A percentile compares a stretch with the other conserved stretches of the same genome.
Evolutionary conservation across 2,113 vertebrate genomes (phyloP).

Genomic region (Amblyornis subalaris): DNA sequence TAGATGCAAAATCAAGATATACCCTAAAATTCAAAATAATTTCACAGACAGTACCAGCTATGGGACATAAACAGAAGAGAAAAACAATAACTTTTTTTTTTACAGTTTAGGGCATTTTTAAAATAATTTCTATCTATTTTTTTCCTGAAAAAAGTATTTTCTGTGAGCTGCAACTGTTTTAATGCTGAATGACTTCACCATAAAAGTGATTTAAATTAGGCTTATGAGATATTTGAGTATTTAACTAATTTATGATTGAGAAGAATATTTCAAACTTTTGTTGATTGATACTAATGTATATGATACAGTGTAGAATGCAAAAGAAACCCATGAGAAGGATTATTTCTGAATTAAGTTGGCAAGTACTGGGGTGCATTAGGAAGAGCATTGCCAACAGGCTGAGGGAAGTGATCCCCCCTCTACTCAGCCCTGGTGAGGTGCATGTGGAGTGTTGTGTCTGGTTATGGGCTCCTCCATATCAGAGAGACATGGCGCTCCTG

Average conservation of each 20-base stretch:
- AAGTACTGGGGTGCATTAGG: not conserved
- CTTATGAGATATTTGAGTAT: not conserved
- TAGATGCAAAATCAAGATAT: not conserved
- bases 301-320: not conserved
- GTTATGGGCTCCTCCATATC: not conserved
- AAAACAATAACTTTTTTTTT: not conserved
- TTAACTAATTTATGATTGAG: not conserved
- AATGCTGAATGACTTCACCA: not conserved
- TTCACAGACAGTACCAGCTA: not conserved
- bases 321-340: not conserved
- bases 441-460: not conserved
- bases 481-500: not conserved
- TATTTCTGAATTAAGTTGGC: not conserved
- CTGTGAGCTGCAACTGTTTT: not conserved
- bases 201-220: not conserved
- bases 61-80: not conserved
- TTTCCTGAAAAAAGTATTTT: not conserved
- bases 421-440: accelerated
- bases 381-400: accelerated
- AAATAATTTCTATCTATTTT: not conserved
- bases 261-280: not conserved
- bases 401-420: not conserved
- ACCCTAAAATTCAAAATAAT: not conserved
- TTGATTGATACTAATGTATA: not conserved
- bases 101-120: not conserved